Conservation (phyloP, 2,888 invertebrate genomes). For the Scaptomyza cyrtandrae region DNA sequence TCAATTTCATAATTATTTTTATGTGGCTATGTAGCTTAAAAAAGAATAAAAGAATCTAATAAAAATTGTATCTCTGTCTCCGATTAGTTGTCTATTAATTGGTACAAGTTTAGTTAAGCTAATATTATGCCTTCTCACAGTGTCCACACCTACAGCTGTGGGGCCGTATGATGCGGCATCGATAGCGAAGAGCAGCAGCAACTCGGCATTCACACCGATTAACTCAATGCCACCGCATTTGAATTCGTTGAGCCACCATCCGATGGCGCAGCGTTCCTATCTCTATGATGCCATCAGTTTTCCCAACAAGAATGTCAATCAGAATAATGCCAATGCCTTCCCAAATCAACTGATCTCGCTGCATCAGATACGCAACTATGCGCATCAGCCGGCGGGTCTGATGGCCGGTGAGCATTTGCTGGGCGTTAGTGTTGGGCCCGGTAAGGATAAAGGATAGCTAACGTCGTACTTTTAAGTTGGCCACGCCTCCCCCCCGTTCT, state of each 20-base stretch:
- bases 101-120: neutral
- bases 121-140: constrained; percentile 40
- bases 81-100: neutral
- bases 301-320: constrained; percentile 89
- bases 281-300: constrained; percentile 97
- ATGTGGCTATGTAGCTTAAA: too few relatives aligned
- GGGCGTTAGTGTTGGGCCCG: constrained; percentile 84
- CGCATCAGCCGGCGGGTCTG: constrained; percentile 92
- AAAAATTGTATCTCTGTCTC: neutral
- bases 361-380: constrained; percentile 98
- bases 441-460: constrained; percentile 84
- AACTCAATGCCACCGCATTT: constrained; percentile 92
- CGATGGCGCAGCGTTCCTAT: constrained; percentile 91
- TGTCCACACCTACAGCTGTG: constrained; percentile 82
- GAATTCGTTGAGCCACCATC: constrained; percentile 89
- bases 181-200: constrained; percentile 87
- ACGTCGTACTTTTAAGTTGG: constrained; percentile 81
- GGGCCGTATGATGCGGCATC: constrained; percentile 85
- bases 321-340: constrained; percentile 88
- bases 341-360: constrained; percentile 97
- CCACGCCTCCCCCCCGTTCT: constrained; percentile 22
- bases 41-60: neutral
- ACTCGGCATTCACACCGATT: constrained; percentile 97
- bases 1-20: too few relatives aligned
- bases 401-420: constrained; percentile 89